Base-by-base conservation (phyloP, 2,888 invertebrate species). In the Idaea biselata region DNA sequence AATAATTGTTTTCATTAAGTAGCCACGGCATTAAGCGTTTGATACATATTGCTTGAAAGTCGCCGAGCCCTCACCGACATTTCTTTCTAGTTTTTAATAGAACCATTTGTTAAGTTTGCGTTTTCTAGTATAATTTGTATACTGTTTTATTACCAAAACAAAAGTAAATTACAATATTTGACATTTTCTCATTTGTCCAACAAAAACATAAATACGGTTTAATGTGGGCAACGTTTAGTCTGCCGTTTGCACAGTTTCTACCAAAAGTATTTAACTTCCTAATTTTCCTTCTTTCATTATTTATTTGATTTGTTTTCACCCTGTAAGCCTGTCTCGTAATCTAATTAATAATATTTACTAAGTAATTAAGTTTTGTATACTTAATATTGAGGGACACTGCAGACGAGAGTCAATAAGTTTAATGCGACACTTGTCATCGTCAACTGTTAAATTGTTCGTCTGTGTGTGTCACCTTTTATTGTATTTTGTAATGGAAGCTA, bases 401-500 rank as follows among this genome's bases (percentile, higher is more conserved):
- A 44, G 44, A 44, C 44, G 44, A 14, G 44, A 1, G 44, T 14
- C 7, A 44, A 44, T 44, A 44, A 44, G 44, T 44, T 14, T 44
- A 44, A 6, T 14, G 11, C 44, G 44, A 44, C 44, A 14, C 7
- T 44, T 44, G 14, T 44, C 8, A 14, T 44, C 11, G 14, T 14
- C 44, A 44, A 44, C 44, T 44, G 11, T 44, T 11, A 44, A 44
- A 11, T 14, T 44, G 11, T 44, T 14, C 14, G 44, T 44, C 44
- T 44, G 11, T 14, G 11, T 14, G 44, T 44, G 44, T 14, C 14
- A 14, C 18, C 55, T 17, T 69, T 73, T 71, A 67, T 63, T 80
- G 75, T 73, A 81, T 75, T 76, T 44, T 86, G 84, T 85, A 84
- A 78, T 65, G 62, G 62, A 80, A 85, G 81, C 80, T 80, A 84